Evolutionary conservation across 2,888 invertebrate species (phyloP).

Genomic region (Scaptodrosophila latifasciaeformis): DNA sequence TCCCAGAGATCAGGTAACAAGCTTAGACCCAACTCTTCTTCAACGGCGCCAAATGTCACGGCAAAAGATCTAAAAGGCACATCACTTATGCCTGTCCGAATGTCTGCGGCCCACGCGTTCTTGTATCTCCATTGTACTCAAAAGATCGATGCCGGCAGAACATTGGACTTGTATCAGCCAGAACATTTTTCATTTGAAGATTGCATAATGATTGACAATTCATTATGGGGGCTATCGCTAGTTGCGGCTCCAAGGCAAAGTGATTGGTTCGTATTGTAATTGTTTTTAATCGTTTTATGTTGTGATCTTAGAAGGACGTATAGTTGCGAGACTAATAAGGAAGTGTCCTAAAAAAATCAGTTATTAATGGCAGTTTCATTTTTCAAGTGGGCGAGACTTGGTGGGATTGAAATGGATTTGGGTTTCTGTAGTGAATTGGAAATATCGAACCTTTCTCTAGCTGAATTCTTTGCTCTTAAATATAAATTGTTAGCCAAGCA

Average conservation of each 20-base stretch:
- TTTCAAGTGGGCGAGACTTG: no score
- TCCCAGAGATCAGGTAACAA: no score
- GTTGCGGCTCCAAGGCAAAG: slow-evolving; percentile 1
- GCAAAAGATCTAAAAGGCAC: slow-evolving; percentile 60
- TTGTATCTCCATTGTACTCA: neutral
- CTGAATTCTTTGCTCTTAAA: no score
- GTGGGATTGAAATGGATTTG: no score
- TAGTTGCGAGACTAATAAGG: slow-evolving; percentile 37
- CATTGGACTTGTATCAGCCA: no score
- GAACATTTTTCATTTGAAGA: slow-evolving; percentile 64
- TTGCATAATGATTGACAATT: slow-evolving; percentile 69
- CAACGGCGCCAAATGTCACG: slow-evolving; percentile 64
- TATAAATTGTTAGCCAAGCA: no score
- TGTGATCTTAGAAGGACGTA: slow-evolving; percentile 44
- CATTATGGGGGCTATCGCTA: slow-evolving; percentile 41
- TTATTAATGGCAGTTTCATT: slow-evolving; percentile 46
- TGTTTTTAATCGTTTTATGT: slow-evolving; percentile 52
- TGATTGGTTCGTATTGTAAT: slow-evolving; percentile 21
- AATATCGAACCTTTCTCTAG: no score
- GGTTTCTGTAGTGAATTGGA: no score
- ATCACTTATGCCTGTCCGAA: slow-evolving; percentile 42
- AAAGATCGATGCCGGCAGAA: no score
- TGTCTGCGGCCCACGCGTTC: slow-evolving; percentile 55
- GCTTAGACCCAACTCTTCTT: no score
- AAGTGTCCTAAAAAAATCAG: slow-evolving; percentile 39